Evolutionary conservation across 2,113 vertebrate species (phyloP), one percentile per base, ranked within the genome.

Genomic region (Scophthalmus maximus): DNA sequence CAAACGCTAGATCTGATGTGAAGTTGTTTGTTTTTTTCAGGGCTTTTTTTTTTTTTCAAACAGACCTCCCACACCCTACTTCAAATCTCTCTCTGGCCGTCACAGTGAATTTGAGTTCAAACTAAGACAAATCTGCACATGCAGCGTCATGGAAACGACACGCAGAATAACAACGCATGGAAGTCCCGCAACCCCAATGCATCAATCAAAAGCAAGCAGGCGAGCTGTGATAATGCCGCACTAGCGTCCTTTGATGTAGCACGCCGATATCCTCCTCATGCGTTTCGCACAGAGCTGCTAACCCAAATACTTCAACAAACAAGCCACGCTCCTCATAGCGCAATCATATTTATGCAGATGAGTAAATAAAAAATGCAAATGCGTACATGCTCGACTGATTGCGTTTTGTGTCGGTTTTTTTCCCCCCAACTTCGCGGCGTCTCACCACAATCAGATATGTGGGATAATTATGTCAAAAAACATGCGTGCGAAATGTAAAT

Each of bases 381-480:
- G 53, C 12, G 8, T 56, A 52, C 74, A 65, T 72, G 78, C 69
- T 32, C 73, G 78, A 68, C 44, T 84, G 73, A 74, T 81, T 68
- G 14, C 34, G 15, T 53, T 78, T 62, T 3, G 3, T 17, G 8
- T 46, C n/a, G 5, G 18, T n/a, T 44, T 18, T 8, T 6, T 42
- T 42, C 20, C 44, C 7, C n/a, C 12, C 42, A 65, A 76, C 44
- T 84, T 82, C 68, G 30, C 62, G 56, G 0, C 22, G 23, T 18
- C 49, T 79, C 22, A 2, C 12, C 30, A 32, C 49, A 50, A 61
- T 76, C 69, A 64, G 47, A 73, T 38, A 73, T 44, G 55, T 63
- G 56, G 36, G 57, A 55, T 76, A 81, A 79, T 85, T 77, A 77
- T 84, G 84, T 62, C n/a, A n/a, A 74, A 70, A 82, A 51, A 61